These are phyloP conservation scores for Drosophila melanogaster DNA, from an alignment of 1,140 invertebrate genomes.

Conservation along the genomic window Release_6_plus_ISO1_MT NT_033779.5:8719501-8720000, in stretches of 20 bases:
- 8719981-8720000: conserved; percentile 33
- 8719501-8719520: conserved; percentile 43
- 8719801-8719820: conserved; percentile 69
- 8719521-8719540: conserved; percentile 22
- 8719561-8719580: conserved; percentile 70
- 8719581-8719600: conserved; percentile 74
- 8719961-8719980: conserved; percentile 44
- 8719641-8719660: too few relatives aligned
- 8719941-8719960: conserved; percentile 28
- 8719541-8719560: conserved; percentile 19
- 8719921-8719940: too few relatives aligned
- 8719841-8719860: conserved; percentile 67
- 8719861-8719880: conserved; percentile 17
- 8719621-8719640: conserved; percentile 6
- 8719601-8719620: conserved; percentile 33
- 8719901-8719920: background rate
- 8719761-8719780: conserved; percentile 55
- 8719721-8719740: conserved; percentile 47
- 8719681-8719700: conserved; percentile 64
- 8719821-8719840: conserved; percentile 74
- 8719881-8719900: conserved; percentile 15
- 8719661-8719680: conserved; percentile 16
- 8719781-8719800: conserved; percentile 67
- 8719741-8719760: conserved; percentile 52
- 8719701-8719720: conserved; percentile 80